Conservation (phyloP, 1,140 invertebrate genomes). For the Diachasmimorpha longicaudata region DNA sequence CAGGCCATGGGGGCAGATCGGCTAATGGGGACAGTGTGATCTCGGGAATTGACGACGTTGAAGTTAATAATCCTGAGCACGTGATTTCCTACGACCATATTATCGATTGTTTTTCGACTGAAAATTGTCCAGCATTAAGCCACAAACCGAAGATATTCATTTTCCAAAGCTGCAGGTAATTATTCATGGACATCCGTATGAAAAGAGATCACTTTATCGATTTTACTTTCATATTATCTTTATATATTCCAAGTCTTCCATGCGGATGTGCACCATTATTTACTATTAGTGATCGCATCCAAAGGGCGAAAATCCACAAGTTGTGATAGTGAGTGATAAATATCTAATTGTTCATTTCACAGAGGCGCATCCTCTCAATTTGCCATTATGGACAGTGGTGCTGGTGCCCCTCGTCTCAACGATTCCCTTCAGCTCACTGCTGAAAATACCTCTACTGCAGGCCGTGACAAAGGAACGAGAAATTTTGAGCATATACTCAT, state of each 20-base stretch:
- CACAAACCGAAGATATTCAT: conserved; percentile 81
- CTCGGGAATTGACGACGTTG: conserved; percentile 39
- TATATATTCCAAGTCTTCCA: no score
- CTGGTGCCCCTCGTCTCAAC: not conserved
- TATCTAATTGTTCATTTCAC: not conserved
- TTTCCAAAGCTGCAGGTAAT: conserved; percentile 75
- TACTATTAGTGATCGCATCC: no score
- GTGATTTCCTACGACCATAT: conserved; percentile 54
- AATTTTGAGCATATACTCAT: conserved; percentile 71
- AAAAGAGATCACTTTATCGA: no score
- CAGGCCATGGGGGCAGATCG: conserved; percentile 63
- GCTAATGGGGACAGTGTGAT: conserved; percentile 46
- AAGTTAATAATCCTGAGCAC: conserved; percentile 17
- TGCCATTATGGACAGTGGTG: conserved; percentile 5
- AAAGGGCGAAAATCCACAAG: no score
- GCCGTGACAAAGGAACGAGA: conserved; percentile 32
- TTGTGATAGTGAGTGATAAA: no score
- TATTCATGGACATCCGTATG: no score
- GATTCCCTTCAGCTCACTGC: not conserved
- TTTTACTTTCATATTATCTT: no score
- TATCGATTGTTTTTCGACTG: conserved; percentile 68
- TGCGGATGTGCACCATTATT: no score
- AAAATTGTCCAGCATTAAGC: conserved; percentile 65
- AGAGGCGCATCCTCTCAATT: conserved; percentile 29
- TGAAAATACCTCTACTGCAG: not conserved